Evolutionary conservation across 2,888 invertebrate species (phyloP), one percentile per base, ranked within the genome.

Genomic region (Heteropelma amictum): DNA sequence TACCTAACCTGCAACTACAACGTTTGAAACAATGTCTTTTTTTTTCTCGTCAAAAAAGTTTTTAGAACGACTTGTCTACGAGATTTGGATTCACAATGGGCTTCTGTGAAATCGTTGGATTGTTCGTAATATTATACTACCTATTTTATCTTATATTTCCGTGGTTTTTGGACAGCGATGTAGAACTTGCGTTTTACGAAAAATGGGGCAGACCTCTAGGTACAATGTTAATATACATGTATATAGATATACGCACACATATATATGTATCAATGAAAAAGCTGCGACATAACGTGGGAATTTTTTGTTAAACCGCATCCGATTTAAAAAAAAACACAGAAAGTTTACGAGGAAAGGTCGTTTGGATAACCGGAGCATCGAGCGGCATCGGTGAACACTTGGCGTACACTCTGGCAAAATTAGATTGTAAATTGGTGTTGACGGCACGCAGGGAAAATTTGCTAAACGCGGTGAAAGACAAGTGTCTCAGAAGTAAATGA

Each of bases 361-460:
- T 95, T 1, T 96, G 96, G 94, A 93, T 96, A 79, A 95, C 95
- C 1, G 96, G 96, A 42, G 95, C 96, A 0, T 96, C 96, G 0
- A 94, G 95, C 89, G 96, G 96, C 10, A 96, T 96, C 76, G 96
- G 96, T 1, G 94, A 95, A 88, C 88, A 92, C 77, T 89, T 95
- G 51, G 95, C 95, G 0, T 91, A 94, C 76, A 91, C 91, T 17
- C 88, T 95, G 56, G 94, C 95, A 0, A 91, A 91, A 81, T 90
- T 90, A 82, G 93, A 93, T 4, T 93, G 93, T 1, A 93, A 93
- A 85, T 84, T 96, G 42, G 92, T 93, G 3, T 83, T 96, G 2
- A 92, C 94, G 6, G 94, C 95, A 0, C 90, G 95, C 58, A 91
- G 94, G 72, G 87, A 90, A 80, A 86, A 90, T 21, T 92, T 93